Percentiles rank a stretch among this genome's conserved stretches.
phyloP scores from a whole-genome alignment of 2,888 invertebrate genomes.

The Schrankia costaestrigalis region DNA sequence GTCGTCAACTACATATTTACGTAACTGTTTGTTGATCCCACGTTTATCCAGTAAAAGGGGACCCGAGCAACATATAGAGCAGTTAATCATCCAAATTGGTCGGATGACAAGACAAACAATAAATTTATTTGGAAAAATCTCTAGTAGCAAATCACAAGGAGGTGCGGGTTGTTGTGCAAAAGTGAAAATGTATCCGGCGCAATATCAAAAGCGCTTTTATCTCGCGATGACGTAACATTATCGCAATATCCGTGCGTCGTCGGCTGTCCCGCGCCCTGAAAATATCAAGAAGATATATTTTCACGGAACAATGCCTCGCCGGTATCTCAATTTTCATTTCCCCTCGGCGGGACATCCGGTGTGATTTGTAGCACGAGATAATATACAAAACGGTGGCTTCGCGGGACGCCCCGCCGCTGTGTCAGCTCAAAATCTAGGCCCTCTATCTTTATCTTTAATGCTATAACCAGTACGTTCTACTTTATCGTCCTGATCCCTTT shows the following conservation, averaged over 20 bases:
- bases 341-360: slow-evolving; percentile 74
- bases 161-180: slow-evolving; percentile 39
- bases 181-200: slow-evolving; percentile 61
- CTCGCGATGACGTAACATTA: slow-evolving; percentile 69
- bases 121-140: slow-evolving; percentile 21
- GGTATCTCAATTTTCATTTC: slow-evolving; percentile 80
- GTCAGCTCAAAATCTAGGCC: slow-evolving; percentile 66
- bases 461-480: slow-evolving; percentile 54
- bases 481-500: slow-evolving; percentile 49
- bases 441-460: slow-evolving; percentile 57
- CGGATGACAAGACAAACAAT: slow-evolving; percentile 18
- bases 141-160: slow-evolving; percentile 21
- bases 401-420: slow-evolving; percentile 58
- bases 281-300: slow-evolving; percentile 78
- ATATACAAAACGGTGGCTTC: slow-evolving; percentile 76
- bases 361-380: slow-evolving; percentile 78
- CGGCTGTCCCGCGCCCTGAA: slow-evolving; percentile 66
- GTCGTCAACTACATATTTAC: too few relatives aligned
- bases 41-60: too few relatives aligned
- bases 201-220: slow-evolving; percentile 68
- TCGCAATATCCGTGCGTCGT: slow-evolving; percentile 73
- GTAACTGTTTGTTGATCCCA: too few relatives aligned
- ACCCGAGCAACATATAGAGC: too few relatives aligned
- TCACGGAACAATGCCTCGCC: slow-evolving; percentile 76
- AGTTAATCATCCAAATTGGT: slow-evolving; percentile 20